phyloP scores from a whole-genome alignment of 1,140 invertebrate species.

The Bombus superbus region DNA sequence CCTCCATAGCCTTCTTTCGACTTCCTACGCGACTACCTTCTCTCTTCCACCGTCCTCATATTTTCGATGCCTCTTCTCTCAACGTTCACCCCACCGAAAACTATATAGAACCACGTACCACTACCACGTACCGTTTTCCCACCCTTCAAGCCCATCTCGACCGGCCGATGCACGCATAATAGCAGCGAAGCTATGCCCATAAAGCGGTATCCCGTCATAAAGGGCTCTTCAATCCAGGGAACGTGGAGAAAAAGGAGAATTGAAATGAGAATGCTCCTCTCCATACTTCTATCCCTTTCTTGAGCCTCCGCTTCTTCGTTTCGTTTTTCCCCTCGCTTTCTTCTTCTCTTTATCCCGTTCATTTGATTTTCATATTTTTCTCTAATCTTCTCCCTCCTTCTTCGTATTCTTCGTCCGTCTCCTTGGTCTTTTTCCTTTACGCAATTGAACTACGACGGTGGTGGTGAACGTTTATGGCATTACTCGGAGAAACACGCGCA shows the following conservation, averaged over 20 bases:
- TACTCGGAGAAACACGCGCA: not conserved
- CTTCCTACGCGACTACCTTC: not conserved
- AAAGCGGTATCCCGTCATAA: conserved; percentile 76
- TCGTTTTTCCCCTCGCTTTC: not conserved
- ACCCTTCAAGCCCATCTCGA: not conserved
- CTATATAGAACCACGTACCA: conserved; percentile 34
- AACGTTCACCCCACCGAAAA: conserved; percentile 55
- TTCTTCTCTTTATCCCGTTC: not conserved
- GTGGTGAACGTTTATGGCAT: conserved; percentile 7
- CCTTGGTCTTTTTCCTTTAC: conserved; percentile 1
- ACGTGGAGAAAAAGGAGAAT: conserved; percentile 71
- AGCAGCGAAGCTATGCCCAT: conserved; percentile 70
- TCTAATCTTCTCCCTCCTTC: not conserved
- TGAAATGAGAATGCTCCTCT: conserved; percentile 68
- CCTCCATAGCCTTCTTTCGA: conserved; percentile 10
- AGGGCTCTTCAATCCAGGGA: conserved; percentile 74
- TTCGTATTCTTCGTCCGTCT: not conserved
- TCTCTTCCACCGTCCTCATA: not conserved
- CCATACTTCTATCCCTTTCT: conserved; percentile 29
- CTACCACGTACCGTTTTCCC: not conserved
- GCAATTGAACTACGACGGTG: not conserved
- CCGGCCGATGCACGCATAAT: conserved; percentile 77
- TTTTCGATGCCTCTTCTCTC: conserved; percentile 1
- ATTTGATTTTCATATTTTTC: not conserved
- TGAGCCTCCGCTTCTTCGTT: not conserved